Evolutionary conservation across 2,113 vertebrate species (phyloP), one percentile per base, ranked within the genome.

Genomic region (Scomber scombrus): DNA sequence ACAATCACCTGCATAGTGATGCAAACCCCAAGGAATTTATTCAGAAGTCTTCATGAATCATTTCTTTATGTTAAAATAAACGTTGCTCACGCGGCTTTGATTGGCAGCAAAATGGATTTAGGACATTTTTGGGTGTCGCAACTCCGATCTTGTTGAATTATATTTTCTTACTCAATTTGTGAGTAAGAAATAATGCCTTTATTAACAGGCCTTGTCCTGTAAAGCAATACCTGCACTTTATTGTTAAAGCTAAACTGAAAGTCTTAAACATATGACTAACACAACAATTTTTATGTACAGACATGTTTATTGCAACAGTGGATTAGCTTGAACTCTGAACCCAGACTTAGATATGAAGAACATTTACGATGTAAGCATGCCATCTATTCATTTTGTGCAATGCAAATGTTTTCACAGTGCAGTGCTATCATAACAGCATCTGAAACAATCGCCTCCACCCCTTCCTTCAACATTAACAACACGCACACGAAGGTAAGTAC

Each of bases 1-100:
- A 80, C 64, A 71, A 71, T 91, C 75, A 88, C 90, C 90, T 89
- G 91, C 92, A 92, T 91, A 49, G 82, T 86, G 80, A 92, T 58
- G 86, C 71, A 87, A 77, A 86, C 61, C 63, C 71, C 23, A 23
- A 90, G 54, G 90, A 92, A 91, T 91, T 89, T 60, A 77, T 90
- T 58, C 79, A 80, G 43, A 78, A 56, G 71, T 81, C 85, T 84
- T 86, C 86, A 91, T 91, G 84, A 91, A 91, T 94, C 90, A 91
- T 85, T 60, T 49, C 19, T 50, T 71, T 71, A 52, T 18, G 16
- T 70, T 86, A 76, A 89, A 85, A 82, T 85, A 85, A 87, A 91
- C 85, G 75, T 15, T 81, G 46, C 63, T 71, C 2, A 12, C 2
- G 61, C 43, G 56, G 45, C 49, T 52, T 62, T 60, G 81, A 85